Base-by-base conservation (phyloP, 1,140 invertebrate species). In the Zaprionus gabonicus region DNA sequence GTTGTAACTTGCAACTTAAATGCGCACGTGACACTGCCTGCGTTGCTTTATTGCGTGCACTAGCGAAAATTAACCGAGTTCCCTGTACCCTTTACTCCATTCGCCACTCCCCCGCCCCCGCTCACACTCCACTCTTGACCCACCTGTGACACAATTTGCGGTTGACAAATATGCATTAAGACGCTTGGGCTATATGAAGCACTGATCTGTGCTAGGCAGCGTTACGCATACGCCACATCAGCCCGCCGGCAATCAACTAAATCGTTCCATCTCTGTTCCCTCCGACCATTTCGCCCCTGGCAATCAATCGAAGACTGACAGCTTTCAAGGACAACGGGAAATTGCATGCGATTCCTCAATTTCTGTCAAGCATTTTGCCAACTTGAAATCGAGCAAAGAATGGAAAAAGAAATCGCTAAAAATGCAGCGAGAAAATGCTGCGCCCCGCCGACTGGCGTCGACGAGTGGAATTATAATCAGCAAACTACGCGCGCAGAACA, bases 1-100 rank as follows among this genome's bases (percentile, higher is more conserved):
- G 69, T 71, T 87, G 84, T 87, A 87, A 87, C 84, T 88, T 84
- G 84, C 84, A 87, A 87, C 84, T 87, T 87, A 87, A 87, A 87
- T 84, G 78, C 84, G 84, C 84, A 87, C 84, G 84, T 87, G 84
- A 88, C 80, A 75, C 77, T 78, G 84, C 71, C 71, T 75, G 60
- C 68, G 81, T 70, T 88, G 84, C 78, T 88, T 88, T 87, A 88
- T 88, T 81, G 84, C 84, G 74, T 81, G 84, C 80, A 80, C 81
- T 75, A 71, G 67, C 73, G 68, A 84, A 87, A 87, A 87, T 88
- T 87, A 87, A 81, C 84, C 78, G 76, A 75, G 68, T 80, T 80
- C 41, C 44, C 49, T 34, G 53, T 46, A 46, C 12, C 23, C 25
- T 25, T 56, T 28, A 38, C 27, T 67, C 46, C 23, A 23, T 9